Evolutionary conservation across 2,797 vertebrate genomes (phyloP), one percentile per base, ranked within the genome.

Genomic region (Lerista edwardsae): DNA sequence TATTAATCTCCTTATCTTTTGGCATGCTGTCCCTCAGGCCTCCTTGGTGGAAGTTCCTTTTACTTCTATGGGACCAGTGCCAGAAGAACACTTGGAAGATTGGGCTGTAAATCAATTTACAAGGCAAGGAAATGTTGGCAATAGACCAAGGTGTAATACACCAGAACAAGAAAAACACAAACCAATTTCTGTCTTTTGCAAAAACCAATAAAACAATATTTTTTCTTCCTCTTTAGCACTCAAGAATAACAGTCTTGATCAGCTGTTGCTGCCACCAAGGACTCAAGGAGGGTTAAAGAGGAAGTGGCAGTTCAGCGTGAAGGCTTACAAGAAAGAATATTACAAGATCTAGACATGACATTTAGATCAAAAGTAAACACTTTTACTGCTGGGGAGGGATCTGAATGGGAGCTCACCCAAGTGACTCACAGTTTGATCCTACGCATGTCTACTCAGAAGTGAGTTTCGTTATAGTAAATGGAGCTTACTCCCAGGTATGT

Each of bases 31-130:
- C 55, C 68, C 65, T 44, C 55, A 71, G 74, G n/a, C 27, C 41
- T 82, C 55, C 67, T 86, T 72, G 51, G 74, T 86, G 44, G 55
- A 64, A 82, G 84, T 86, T 86, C 51, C 78, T 80, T 77, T 76
- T 82, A 77, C 79, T 81, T 86, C 59, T 64, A 57, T 86, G 79
- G 84, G 79, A 86, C 15, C 44, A 51, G 31, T 86, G 84, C 84
- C 84, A 86, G 67, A 71, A 77, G 74, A 86, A 62, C 79, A 82
- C 57, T 82, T 77, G 84, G 65, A 86, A 79, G 67, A 80, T 86
- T 86, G 84, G 73, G 57, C 67, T 82, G 65, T 82, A 86, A 86
- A 86, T 86, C 84, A 86, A 86, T 64, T 86, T 82, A 86, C 79
- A 82, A 82, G 79, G 84, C 74, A 71, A 59, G 57, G 41, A 86